Conservation (phyloP, 1,140 invertebrate species). For the Caenorhabditis inopinata region DNA sequence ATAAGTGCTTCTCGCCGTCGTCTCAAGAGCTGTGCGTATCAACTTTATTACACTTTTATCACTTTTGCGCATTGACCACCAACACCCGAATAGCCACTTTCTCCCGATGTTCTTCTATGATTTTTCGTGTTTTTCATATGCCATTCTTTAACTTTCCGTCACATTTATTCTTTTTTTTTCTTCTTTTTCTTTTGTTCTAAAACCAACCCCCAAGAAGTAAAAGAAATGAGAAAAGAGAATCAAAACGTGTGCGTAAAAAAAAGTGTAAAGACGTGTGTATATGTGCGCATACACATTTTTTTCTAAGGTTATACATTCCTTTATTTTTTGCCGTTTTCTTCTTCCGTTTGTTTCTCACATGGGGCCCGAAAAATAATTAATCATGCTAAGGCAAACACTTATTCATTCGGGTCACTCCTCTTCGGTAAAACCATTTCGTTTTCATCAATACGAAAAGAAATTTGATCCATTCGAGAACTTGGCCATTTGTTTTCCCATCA, state of each 20-base stretch:
- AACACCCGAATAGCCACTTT: neutral
- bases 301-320: conserved; percentile 8
- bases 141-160: neutral
- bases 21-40: conserved; percentile 15
- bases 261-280: conserved; percentile 14
- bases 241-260: conserved; percentile 12
- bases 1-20: neutral
- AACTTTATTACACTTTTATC: neutral
- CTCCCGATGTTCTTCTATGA: neutral
- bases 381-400: conserved; percentile 24
- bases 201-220: conserved; percentile 20
- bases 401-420: neutral
- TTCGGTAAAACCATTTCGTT: conserved; percentile 1
- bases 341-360: neutral
- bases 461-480: conserved; percentile 8
- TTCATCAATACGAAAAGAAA: conserved; percentile 21
- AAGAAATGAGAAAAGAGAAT: conserved; percentile 5
- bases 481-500: neutral
- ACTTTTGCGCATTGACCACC: neutral
- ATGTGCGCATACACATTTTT: neutral
- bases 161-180: neutral
- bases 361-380: conserved; percentile 19
- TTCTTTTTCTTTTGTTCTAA: neutral
- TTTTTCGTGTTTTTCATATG: neutral
- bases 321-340: neutral